Conservation (phyloP, 2,113 vertebrate genomes). For the Zosterops hypoxanthus region DNA sequence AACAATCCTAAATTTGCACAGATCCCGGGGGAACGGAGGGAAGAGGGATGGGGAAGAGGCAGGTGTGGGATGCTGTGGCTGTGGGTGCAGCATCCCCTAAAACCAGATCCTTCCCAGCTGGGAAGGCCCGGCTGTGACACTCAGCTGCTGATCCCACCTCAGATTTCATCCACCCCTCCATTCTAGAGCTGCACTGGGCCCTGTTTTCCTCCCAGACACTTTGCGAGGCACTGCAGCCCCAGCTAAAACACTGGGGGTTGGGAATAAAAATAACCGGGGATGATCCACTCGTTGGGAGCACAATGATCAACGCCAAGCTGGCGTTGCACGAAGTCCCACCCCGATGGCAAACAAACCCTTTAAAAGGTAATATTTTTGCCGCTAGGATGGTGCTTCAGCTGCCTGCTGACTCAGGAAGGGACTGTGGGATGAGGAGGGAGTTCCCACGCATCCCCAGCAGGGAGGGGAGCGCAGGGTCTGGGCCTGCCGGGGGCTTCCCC, state of each 20-base stretch:
- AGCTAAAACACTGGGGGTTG: neutral
- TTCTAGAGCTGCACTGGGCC: neutral
- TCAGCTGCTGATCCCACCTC: neutral
- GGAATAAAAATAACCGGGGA: neutral
- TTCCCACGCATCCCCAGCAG: fast-evolving
- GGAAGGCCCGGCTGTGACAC: neutral
- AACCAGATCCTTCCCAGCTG: neutral
- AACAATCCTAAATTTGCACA: fast-evolving
- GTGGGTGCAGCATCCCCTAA: neutral
- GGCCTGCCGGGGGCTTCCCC: neutral
- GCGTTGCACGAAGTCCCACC: neutral
- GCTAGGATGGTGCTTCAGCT: neutral
- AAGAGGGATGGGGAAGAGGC: neutral
- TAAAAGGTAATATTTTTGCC: neutral
- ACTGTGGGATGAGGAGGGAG: neutral
- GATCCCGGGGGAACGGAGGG: neutral
- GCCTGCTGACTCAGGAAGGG: neutral
- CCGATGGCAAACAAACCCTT: neutral
- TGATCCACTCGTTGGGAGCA: neutral
- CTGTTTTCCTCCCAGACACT: neutral
- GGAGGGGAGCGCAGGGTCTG: neutral
- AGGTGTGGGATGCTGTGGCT: neutral
- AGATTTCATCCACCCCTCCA: neutral
- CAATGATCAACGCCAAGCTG: neutral
- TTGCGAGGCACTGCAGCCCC: neutral